Percentiles rank a stretch among this genome's conserved stretches.
Conservation (phyloP, 1,140 invertebrate genomes). For the Choristoneura fumiferana region DNA sequence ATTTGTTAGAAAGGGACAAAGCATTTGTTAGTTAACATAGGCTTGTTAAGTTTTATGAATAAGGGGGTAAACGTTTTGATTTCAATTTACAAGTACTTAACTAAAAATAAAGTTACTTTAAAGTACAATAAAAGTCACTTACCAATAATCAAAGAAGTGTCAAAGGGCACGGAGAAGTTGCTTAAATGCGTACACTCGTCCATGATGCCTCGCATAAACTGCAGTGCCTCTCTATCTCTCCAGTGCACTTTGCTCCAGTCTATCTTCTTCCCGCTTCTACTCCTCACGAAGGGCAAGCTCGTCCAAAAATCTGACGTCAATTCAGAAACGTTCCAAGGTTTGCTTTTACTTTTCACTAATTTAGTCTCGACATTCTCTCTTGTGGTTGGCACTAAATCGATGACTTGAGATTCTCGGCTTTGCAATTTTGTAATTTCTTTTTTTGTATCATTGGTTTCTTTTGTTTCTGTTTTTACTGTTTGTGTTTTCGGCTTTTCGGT, state of each 20-base stretch:
- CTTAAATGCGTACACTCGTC: constrained; percentile 98
- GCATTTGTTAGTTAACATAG: too few species aligned
- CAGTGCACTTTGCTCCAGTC: constrained; percentile 80
- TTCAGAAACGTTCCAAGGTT: constrained; percentile 64
- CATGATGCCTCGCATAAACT: constrained; percentile 99
- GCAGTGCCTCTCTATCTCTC: constrained; percentile 87
- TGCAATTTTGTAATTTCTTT: too few species aligned
- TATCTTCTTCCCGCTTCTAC: constrained; percentile 60
- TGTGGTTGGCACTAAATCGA: too few species aligned
- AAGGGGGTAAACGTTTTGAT: too few species aligned
- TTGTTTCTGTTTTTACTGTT: not conserved
- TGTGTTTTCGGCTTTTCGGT: not conserved
- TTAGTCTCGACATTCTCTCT: constrained; percentile 25
- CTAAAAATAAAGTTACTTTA: not conserved
- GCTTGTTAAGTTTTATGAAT: too few species aligned
- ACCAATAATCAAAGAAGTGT: constrained; percentile 91
- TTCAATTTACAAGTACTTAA: too few species aligned
- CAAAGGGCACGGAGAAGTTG: constrained; percentile 92
- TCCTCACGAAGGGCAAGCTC: constrained; percentile 58
- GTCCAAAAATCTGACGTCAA: constrained; percentile 61
- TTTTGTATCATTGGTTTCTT: not conserved
- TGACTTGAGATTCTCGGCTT: too few species aligned
- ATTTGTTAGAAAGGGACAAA: too few species aligned
- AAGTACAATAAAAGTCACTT: constrained; percentile 26
- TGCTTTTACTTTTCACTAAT: constrained; percentile 23